Evolutionary conservation across 2,888 invertebrate species (phyloP).

Genomic region (Drosophila cognata): DNA sequence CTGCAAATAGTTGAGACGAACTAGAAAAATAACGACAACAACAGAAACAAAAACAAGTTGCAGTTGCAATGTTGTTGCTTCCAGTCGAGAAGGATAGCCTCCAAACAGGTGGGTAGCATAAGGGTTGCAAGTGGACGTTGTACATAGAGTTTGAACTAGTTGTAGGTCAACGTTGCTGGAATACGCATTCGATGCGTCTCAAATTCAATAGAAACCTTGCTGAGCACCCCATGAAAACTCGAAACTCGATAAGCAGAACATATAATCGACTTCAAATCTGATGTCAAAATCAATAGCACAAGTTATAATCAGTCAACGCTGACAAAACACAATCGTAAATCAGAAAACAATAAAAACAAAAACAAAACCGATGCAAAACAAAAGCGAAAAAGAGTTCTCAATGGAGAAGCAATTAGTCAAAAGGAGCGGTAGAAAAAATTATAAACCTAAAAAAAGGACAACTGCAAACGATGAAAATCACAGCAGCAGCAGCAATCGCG

Average conservation of each 20-base stretch:
- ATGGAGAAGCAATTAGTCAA: slow-evolving; percentile 4
- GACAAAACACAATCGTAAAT: slow-evolving; percentile 9
- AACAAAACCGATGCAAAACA: neutral
- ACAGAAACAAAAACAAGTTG: neutral
- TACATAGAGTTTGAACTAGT: neutral
- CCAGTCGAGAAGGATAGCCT: neutral
- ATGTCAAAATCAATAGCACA: slow-evolving; percentile 13
- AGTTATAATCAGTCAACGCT: slow-evolving; percentile 29
- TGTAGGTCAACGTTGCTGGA: neutral
- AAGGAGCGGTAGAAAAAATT: neutral
- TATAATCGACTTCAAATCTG: slow-evolving; percentile 15
- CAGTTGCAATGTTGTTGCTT: neutral
- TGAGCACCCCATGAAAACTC: neutral
- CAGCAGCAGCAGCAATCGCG: neutral
- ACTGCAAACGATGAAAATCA: neutral
- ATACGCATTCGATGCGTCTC: neutral
- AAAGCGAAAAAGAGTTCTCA: neutral
- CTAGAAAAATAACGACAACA: neutral
- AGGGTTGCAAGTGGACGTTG: neutral
- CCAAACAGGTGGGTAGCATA: neutral
- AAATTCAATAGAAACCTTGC: neutral
- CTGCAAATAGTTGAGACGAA: neutral
- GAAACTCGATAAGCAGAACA: neutral
- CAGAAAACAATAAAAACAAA: neutral
- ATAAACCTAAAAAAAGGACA: neutral